Conservation (phyloP, 2,888 invertebrate species). For the Dione vanillae region DNA sequence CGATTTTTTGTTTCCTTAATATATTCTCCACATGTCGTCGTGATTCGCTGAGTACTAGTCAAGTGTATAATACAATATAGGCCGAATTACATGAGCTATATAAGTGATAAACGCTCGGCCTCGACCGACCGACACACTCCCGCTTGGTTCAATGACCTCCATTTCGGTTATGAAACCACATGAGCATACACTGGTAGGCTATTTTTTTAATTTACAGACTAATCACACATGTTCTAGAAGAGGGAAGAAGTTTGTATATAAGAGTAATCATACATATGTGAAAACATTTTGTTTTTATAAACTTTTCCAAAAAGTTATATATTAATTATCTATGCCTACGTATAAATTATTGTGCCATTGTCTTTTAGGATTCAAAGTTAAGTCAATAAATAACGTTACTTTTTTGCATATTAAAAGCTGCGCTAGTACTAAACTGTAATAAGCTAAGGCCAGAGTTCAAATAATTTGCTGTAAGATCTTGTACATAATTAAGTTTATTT, state of each 20-base stretch:
- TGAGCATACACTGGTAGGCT: slow-evolving; percentile 29
- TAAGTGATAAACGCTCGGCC: slow-evolving; percentile 73
- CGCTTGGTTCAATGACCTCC: slow-evolving; percentile 68
- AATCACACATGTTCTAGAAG: not conserved
- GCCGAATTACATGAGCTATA: slow-evolving; percentile 50
- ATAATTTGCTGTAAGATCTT: not conserved
- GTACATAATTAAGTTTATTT: not conserved
- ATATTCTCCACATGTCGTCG: slow-evolving; percentile 29
- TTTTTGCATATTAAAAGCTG: no score
- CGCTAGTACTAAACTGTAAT: no score
- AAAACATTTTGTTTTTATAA: no score
- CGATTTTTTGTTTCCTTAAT: slow-evolving; percentile 8
- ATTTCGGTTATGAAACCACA: slow-evolving; percentile 71
- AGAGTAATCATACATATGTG: no score
- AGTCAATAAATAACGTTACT: no score
- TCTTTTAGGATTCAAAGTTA: no score
- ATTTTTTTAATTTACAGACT: not conserved
- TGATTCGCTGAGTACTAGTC: slow-evolving; percentile 19
- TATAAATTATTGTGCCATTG: no score
- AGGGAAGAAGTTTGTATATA: no score
- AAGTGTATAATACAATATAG: slow-evolving; percentile 32
- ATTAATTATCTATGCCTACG: no score
- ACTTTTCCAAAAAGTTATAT: no score
- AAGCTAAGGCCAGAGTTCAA: no score
- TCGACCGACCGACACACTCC: slow-evolving; percentile 82